Evolutionary conservation across 1,140 invertebrate genomes (phyloP), one percentile per base, ranked within the genome.

Genomic region (Meloidogyne floridensis): DNA sequence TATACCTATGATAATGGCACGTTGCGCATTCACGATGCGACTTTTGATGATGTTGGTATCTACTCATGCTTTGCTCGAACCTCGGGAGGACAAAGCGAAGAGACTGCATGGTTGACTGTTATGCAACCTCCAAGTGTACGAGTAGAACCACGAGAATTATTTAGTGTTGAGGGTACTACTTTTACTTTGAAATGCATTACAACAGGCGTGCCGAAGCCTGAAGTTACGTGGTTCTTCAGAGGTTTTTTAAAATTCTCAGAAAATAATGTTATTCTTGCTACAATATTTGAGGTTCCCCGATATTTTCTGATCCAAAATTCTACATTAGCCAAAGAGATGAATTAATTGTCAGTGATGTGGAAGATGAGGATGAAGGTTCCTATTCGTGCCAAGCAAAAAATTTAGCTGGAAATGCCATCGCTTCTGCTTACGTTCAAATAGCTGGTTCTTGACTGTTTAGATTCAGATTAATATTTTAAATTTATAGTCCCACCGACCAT

Each of bases 321-420:
- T 82, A 84, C 65, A 83, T 86, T n/a, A 85, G 75, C 51, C 87
- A 87, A 75, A 75, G n/a, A 88, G 82, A 86, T 69, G 83, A 88
- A 56, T 84, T 91, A 1, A 77, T 88, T 6, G 84, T 91, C 18
- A 82, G 84, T 18, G 78, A 85, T 53, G 89, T 91, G 2, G 78
- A 85, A 0, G 53, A 84, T 10, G 75, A 88, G 15, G 90, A 92
- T 85, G 90, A 91, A 77, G 92, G 92, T 2, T 80, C 84, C 47
- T 93, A 92, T 84, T 85, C 90, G 15, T 93, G 92, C 84, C 87
- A 86, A 42, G 92, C 92, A 47, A 84, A 85, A 6, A 92, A 92
- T 89, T 91, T 91, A 82, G 92, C 92, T 9, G 92, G 92, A 51
- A 82, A 82, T 0, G 85, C 89, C 0, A 83, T 87, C 13, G 87